Percentiles rank a stretch among this genome's conserved stretches.
phyloP scores from a whole-genome alignment of 2,797 vertebrate species.

The Staurois parvus region DNA sequence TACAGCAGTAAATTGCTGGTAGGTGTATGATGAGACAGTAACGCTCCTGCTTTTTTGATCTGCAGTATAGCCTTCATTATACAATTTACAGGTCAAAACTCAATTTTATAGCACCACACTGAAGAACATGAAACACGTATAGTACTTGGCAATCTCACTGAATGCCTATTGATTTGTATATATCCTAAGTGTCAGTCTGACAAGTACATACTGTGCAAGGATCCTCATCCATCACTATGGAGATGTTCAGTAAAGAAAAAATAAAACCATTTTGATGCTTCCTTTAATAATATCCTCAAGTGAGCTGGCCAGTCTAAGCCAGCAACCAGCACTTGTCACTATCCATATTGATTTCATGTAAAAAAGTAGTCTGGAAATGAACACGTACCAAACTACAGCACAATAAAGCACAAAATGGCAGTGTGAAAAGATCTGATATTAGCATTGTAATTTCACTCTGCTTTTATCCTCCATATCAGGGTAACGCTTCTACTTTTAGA shows the following conservation, averaged over 20 bases:
- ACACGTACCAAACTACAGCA: not conserved
- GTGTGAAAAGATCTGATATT: not conserved
- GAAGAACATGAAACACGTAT: not conserved
- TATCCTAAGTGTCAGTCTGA: constrained; percentile 5
- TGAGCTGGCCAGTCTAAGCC: constrained; percentile 20
- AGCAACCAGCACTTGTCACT: constrained; percentile 33
- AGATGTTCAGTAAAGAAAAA: not conserved
- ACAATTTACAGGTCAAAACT: not conserved
- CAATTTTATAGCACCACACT: not conserved
- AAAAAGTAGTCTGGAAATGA: constrained; percentile 13
- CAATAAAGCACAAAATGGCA: not conserved
- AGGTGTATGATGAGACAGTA: too few species aligned
- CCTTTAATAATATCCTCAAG: constrained; percentile 17
- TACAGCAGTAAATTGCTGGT: too few species aligned
- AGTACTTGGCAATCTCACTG: not conserved
- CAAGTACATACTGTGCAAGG: constrained; percentile 1
- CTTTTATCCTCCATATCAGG: not conserved
- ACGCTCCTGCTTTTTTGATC: not conserved
- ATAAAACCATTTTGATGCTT: constrained; percentile 18
- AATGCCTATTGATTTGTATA: constrained; percentile 7
- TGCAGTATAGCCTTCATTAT: not conserved
- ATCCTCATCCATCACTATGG: constrained; percentile 22
- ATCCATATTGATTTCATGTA: constrained; percentile 34
- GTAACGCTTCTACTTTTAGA: not conserved
- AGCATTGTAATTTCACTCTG: not conserved